Evolutionary conservation across 2,113 vertebrate species (phyloP).

Genomic region (Vimba vimba): DNA sequence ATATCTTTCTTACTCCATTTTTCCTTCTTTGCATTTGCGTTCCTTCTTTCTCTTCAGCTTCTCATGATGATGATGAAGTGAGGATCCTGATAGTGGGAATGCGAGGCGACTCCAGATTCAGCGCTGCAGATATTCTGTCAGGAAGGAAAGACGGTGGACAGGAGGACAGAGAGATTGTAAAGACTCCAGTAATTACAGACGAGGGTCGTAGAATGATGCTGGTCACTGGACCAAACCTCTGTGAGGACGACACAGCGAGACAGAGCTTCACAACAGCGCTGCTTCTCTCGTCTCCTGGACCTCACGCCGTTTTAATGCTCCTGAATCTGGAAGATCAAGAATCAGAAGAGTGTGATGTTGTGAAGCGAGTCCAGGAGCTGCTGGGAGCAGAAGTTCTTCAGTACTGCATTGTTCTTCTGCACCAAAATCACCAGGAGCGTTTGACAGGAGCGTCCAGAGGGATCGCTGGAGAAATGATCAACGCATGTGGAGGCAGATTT

Average conservation of each 20-base stretch:
- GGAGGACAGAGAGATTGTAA: not conserved
- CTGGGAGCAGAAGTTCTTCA: conserved; percentile 8
- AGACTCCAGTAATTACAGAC: conserved; percentile 4
- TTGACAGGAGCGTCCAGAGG: not conserved
- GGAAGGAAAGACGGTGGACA: not conserved
- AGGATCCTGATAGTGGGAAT: not conserved
- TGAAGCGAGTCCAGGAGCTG: conserved; percentile 2
- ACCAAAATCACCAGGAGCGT: not conserved
- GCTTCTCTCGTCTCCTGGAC: not conserved
- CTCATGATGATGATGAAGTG: not conserved
- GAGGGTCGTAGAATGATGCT: conserved; percentile 2
- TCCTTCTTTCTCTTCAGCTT: not conserved
- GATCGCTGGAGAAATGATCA: too few relatives aligned
- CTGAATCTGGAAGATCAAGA: not conserved
- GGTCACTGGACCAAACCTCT: conserved; percentile 22
- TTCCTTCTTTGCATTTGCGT: too few relatives aligned
- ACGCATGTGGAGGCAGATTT: too few relatives aligned
- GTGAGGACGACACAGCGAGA: not conserved
- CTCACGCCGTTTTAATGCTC: conserved; percentile 3
- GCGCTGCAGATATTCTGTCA: not conserved
- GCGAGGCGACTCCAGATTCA: not conserved
- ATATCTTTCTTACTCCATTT: not conserved
- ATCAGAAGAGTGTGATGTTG: conserved; percentile 9
- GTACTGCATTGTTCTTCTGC: conserved; percentile 28
- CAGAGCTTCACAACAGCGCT: not conserved